Percentiles rank a stretch among this genome's conserved stretches.
Conservation (phyloP, 2,888 invertebrate species). For the Diarsia brunnea region DNA sequence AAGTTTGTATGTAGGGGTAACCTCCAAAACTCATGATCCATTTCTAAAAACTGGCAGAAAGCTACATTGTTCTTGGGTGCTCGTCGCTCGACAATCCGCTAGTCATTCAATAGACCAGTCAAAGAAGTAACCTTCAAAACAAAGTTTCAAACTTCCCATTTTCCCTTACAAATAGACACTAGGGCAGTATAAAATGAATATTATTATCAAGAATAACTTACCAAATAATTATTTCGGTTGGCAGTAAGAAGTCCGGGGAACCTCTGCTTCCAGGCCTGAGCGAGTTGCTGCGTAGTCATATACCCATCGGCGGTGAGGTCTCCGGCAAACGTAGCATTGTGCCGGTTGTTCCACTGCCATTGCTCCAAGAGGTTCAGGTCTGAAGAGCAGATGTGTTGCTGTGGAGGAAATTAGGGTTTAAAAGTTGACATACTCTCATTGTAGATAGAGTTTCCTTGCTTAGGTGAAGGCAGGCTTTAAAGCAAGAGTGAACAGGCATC, state of each 20-base stretch:
- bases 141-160: not conserved
- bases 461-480: not conserved
- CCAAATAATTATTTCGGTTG: constrained; percentile 90
- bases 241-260: constrained; percentile 92
- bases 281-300: constrained; percentile 92
- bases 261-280: constrained; percentile 92
- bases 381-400: constrained; percentile 92
- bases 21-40: too few species aligned
- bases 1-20: too few species aligned
- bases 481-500: too few species aligned
- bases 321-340: constrained; percentile 91
- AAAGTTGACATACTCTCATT: not conserved
- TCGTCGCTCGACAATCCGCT: too few species aligned
- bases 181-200: not conserved
- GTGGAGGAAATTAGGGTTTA: constrained; percentile 48
- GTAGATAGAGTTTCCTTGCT: not conserved
- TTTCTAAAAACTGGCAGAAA: too few species aligned
- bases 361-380: constrained; percentile 92
- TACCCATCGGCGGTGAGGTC: constrained; percentile 92
- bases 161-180: not conserved
- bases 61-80: too few species aligned
- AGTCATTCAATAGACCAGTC: not conserved
- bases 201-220: constrained; percentile 70
- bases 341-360: constrained; percentile 92
- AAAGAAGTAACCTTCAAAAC: not conserved